These are phyloP conservation scores for Tragelaphus imberbis DNA, from an alignment of 2,113 vertebrate species.

Conservation along the genomic window DNA sequence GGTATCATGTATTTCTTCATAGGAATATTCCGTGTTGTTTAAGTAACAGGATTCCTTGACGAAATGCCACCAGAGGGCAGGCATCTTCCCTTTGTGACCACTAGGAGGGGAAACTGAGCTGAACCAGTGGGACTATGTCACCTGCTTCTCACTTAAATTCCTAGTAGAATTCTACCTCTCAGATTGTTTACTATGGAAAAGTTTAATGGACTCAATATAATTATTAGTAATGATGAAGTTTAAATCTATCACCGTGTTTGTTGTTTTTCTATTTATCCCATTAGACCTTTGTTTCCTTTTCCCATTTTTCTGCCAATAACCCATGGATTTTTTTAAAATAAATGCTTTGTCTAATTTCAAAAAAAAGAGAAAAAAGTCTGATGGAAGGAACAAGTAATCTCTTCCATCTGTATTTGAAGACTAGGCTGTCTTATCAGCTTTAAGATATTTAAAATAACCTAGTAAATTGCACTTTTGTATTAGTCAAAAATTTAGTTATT, in stretches of 20 bases:
- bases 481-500: neutral
- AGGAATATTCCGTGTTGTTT: neutral
- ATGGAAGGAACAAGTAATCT: neutral
- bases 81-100: slow-evolving; percentile 22
- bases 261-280: neutral
- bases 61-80: slow-evolving; percentile 9
- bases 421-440: neutral
- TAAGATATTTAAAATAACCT: neutral
- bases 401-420: slow-evolving; percentile 5
- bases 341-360: neutral
- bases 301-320: neutral
- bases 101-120: slow-evolving; percentile 51
- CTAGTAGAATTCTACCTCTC: neutral
- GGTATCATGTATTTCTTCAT: neutral
- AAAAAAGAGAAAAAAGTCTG: neutral
- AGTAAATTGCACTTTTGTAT: neutral
- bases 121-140: neutral
- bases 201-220: neutral
- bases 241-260: neutral
- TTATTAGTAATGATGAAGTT: neutral
- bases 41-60: neutral
- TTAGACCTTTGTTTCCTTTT: neutral
- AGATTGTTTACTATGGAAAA: neutral
- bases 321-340: neutral
- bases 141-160: neutral